Conservation (phyloP, 2,113 vertebrate genomes). For the Leptocoma aspasia region DNA sequence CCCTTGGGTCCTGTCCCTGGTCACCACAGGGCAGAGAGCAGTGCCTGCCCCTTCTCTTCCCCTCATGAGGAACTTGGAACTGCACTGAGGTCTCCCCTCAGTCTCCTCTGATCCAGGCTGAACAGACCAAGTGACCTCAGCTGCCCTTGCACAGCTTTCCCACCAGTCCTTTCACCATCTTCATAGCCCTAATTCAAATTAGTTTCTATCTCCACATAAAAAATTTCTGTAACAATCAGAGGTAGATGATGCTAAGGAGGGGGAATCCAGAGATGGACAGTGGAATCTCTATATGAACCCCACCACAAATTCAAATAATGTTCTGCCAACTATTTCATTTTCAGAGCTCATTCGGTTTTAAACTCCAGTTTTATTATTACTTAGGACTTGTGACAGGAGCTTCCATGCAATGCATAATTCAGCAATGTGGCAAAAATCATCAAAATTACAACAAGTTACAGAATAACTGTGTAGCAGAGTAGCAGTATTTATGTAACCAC, state of each 20-base stretch:
- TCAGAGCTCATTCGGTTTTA: neutral
- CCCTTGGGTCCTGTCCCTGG: neutral
- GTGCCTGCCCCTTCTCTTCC: neutral
- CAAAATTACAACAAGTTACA: neutral
- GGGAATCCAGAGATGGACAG: neutral
- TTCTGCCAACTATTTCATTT: neutral
- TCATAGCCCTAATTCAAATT: neutral
- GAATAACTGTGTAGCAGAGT: neutral
- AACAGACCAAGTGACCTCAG: neutral
- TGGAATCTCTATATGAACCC: neutral
- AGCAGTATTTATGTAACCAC: neutral
- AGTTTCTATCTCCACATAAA: neutral
- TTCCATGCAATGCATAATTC: neutral
- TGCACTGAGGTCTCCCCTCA: neutral
- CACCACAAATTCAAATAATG: neutral
- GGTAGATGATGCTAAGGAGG: neutral
- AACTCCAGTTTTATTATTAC: neutral
- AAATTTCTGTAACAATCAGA: neutral
- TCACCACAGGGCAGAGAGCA: neutral
- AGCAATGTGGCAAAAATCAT: neutral
- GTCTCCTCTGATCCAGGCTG: neutral
- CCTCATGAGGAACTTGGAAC: fast-evolving
- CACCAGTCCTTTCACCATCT: neutral
- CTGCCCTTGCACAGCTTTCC: neutral
- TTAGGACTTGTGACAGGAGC: neutral